Evolutionary conservation across 2,888 invertebrate species (phyloP).

Genomic region (Pandemis heparana): DNA sequence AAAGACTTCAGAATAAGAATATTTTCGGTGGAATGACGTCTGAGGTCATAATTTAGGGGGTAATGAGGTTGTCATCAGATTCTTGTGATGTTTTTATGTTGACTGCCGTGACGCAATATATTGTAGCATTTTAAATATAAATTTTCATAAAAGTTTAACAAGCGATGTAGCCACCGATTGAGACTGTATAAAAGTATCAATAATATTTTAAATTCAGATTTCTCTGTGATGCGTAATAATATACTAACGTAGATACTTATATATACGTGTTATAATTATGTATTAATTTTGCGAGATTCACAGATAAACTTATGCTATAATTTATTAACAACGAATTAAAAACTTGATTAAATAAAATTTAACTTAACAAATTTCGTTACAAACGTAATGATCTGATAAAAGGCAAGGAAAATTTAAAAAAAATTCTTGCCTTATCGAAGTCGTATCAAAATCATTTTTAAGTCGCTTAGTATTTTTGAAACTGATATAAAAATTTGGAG

Average conservation of each 20-base stretch:
- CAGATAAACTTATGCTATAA: no score
- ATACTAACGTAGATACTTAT: no score
- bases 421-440: neutral
- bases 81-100: neutral
- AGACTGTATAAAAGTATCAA: neutral
- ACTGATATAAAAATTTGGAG: constrained; percentile 1
- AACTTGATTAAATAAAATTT: no score
- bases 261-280: no score
- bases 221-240: no score
- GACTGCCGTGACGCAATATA: neutral
- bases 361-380: neutral
- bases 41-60: constrained; percentile 26
- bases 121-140: neutral
- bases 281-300: no score
- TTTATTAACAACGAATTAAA: no score
- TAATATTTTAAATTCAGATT: no score
- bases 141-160: no score
- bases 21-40: constrained; percentile 23
- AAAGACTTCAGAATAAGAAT: constrained; percentile 21
- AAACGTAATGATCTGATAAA: neutral
- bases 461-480: neutral
- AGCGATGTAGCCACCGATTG: no score
- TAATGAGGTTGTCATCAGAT: constrained; percentile 19
- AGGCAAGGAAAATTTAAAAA: neutral
- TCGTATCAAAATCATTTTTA: neutral